These are phyloP conservation scores for Sebastes iracundus DNA, from an alignment of 2,797 vertebrate genomes.

Conservation along the genomic window DNA sequence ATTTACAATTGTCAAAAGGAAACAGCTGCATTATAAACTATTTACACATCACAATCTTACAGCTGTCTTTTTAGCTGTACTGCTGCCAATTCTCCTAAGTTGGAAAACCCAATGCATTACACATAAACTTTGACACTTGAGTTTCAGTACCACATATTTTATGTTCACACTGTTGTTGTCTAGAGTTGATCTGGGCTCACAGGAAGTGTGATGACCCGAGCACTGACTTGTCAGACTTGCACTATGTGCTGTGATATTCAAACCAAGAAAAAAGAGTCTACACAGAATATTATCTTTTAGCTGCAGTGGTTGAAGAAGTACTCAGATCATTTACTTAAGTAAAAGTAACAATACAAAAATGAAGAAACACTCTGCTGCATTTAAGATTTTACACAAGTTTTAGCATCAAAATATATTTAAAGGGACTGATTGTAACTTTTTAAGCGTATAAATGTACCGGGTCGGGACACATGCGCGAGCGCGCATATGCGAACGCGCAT, in stretches of 20 bases:
- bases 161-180: background rate
- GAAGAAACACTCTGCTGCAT: background rate
- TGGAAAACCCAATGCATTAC: background rate
- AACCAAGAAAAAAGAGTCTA: background rate
- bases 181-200: background rate
- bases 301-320: background rate
- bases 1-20: background rate
- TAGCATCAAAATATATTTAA: background rate
- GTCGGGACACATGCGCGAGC: no score
- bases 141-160: background rate
- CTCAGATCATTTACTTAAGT: background rate
- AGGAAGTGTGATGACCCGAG: background rate
- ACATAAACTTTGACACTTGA: background rate
- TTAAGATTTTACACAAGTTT: background rate
- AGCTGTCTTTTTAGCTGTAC: no score
- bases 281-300: background rate
- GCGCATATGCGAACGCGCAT: no score
- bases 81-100: background rate
- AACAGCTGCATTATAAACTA: background rate
- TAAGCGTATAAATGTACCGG: no score
- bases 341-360: background rate
- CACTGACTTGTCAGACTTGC: background rate
- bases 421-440: no score
- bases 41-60: background rate
- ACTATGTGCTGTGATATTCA: background rate